A percentile compares a stretch with the other conserved stretches of the same genome.
phyloP scores from a whole-genome alignment of 2,797 vertebrate genomes.

The Euphonia xanthogaster region DNA sequence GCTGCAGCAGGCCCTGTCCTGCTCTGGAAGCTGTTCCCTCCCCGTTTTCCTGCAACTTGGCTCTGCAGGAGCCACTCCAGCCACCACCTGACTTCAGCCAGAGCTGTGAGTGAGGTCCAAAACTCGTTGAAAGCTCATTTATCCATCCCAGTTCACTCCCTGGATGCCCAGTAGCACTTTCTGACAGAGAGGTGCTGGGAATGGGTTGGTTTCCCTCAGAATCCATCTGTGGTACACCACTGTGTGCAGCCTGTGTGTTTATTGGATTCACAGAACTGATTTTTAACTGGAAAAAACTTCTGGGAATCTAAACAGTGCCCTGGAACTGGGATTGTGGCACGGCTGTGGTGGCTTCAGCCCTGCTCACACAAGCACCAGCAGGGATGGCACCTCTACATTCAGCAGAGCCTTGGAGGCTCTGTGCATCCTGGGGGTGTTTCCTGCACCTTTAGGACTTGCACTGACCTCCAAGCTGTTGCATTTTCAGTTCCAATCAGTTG shows the following conservation, averaged over 20 bases:
- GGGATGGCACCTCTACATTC: background rate
- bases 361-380: background rate
- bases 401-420: accelerated
- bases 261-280: background rate
- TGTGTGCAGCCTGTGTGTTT: background rate
- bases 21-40: background rate
- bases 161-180: constrained; percentile 24
- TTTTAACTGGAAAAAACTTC: background rate
- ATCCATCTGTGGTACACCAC: constrained; percentile 13
- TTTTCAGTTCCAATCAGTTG: background rate
- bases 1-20: background rate
- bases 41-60: background rate
- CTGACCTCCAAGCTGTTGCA: background rate
- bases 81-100: constrained; percentile 49
- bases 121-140: constrained; percentile 34
- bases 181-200: background rate
- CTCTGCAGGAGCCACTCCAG: background rate
- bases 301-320: background rate
- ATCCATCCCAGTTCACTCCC: constrained; percentile 22
- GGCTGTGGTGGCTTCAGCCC: background rate
- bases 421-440: background rate
- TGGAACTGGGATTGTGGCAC: background rate
- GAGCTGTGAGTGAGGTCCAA: background rate
- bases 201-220: background rate
- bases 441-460: background rate